Evolutionary conservation across 2,888 invertebrate genomes (phyloP), one percentile per base, ranked within the genome.

Genomic region (Drosophila anomelani): DNA sequence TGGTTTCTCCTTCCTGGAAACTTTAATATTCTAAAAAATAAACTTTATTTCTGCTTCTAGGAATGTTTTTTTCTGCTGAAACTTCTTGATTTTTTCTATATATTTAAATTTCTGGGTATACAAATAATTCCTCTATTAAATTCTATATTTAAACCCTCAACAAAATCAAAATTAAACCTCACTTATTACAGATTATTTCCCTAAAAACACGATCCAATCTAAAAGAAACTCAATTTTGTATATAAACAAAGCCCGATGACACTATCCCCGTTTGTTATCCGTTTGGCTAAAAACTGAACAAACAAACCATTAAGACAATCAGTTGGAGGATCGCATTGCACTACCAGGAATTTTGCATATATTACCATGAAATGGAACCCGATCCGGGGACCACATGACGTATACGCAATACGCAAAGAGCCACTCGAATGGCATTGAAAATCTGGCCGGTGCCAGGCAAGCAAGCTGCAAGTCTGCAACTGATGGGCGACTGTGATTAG

Each of bases 361-460:
- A 73, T 88, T 83, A 89, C 89, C 38, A 20, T 17, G 88, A 85
- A 88, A 15, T 44, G 62, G 57, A 77, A 79, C 46, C 36, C 3
- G 34, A 73, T 53, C n/a, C 54, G 51, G 17, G 32, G 7, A 10
- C 0, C 51, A 29, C 71, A 56, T 89, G 80, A 88, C 83, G 89
- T 84, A 89, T 84, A 69, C 77, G 73, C 60, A 59, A 70, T 68
- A 47, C 26, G 56, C 44, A 32, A 67, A 51, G 38, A 55, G 43
- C 26, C 39, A 53, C 7, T 38, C 39, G 32, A 29, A 43, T 46
- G 44, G 47, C 64, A 55, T 76, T 51, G 75, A 56, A 17, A 61
- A 43, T 61, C 12, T 20, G 6, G 17, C 5, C 32, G 38, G n/a
- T 26, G 71, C 77, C 72, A 59, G 38, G 49, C 69, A 49, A 36